Evolutionary conservation across 2,888 invertebrate genomes (phyloP), one percentile per base, ranked within the genome.

Genomic region (Piscicola geometra): DNA sequence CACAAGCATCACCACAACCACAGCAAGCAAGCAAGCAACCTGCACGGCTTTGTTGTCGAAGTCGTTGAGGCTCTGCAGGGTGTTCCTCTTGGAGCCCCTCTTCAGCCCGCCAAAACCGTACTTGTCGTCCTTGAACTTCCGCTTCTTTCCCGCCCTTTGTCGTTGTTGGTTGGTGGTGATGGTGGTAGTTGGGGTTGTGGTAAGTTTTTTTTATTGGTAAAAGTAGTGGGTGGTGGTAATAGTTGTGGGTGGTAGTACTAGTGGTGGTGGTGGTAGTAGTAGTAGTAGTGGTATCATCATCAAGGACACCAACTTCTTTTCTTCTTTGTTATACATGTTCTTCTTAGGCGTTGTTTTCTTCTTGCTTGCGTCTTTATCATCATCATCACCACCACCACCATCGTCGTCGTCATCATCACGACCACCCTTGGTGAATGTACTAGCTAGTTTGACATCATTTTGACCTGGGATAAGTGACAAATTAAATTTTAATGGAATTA

Each of bases 61-160:
- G 71, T 83, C 82, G 33, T 79, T 78, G 30, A 83, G 78, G 79
- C 94, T 94, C 0, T 92, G 90, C 80, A 90, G 90, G 0, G 93
- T 93, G 83, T 98, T 98, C 68, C 89, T 86, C 85, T 98, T 98
- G 0, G 89, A 88, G 0, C 94, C 92, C 82, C 91, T 91, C 87
- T 98, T 98, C 84, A 93, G 94, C 0, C 97, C 97, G 47, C 98
- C 97, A 86, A 92, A 95, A 0, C 98, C 97, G 86, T 91, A 98
- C 84, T 92, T 94, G 76, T 90, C 88, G 83, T 94, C 91, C 83
- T 92, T 93, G 82, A 88, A 87, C 69, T 83, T 81, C 70, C 86
- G 79, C 77, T 81, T 83, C 79, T 83, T 83, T 77, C 83, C 83
- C 32, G 81, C 79, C 71, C 85, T 85, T 76, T 41, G 41, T 41